phyloP scores from a whole-genome alignment of 2,888 invertebrate genomes.

The Chalcis sispes region DNA sequence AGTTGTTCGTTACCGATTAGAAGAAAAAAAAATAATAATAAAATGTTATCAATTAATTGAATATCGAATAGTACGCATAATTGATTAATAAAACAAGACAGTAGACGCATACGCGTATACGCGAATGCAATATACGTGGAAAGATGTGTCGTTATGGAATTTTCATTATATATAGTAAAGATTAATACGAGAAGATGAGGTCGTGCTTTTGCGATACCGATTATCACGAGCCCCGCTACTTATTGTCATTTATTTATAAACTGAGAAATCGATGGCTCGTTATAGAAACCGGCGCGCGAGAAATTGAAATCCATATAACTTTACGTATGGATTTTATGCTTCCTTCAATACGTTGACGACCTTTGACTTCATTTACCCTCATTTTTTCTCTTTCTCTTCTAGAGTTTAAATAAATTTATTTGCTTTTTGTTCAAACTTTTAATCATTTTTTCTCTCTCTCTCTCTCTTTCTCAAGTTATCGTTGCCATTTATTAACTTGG shows the following conservation, averaged over 20 bases:
- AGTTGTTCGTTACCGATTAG: too few species aligned
- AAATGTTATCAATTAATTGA: too few species aligned
- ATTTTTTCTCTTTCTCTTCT: not conserved
- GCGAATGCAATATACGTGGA: not conserved
- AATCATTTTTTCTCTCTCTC: too few species aligned
- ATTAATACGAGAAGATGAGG: constrained; percentile 62
- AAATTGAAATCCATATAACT: not conserved
- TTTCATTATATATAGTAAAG: constrained; percentile 37
- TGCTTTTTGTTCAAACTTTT: too few species aligned
- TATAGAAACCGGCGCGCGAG: constrained; percentile 9
- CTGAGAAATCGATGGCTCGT: constrained; percentile 8
- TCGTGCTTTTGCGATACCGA: constrained; percentile 66
- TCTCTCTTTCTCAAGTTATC: too few species aligned
- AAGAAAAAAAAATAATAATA: too few species aligned
- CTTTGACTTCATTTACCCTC: not conserved
- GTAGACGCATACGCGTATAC: not conserved
- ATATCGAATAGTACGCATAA: too few species aligned
- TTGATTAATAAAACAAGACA: too few species aligned
- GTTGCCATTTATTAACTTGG: too few species aligned
- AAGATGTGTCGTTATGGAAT: constrained; percentile 39
- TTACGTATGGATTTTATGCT: not conserved
- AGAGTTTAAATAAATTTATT: too few species aligned
- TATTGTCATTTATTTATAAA: constrained; percentile 60
- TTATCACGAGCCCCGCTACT: constrained; percentile 63
- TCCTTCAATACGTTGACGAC: not conserved